These are phyloP conservation scores for Rotaria socialis DNA, from an alignment of 2,888 invertebrate genomes.

Conservation along the genomic window DNA sequence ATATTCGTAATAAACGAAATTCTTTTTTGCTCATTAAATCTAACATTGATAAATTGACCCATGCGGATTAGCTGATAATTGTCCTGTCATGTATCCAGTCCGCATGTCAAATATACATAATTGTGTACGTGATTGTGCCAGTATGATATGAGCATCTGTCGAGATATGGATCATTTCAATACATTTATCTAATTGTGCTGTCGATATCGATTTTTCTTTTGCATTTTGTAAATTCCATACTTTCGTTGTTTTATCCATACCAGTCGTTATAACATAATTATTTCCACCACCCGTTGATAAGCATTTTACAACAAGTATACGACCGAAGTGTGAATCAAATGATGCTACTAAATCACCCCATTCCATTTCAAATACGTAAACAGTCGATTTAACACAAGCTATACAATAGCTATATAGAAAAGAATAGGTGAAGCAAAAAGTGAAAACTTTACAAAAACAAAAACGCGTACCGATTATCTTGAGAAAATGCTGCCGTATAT, in stretches of 20 bases:
- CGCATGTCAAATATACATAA: conserved; percentile 89
- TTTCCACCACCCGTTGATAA: conserved; percentile 75
- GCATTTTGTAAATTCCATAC: conserved; percentile 99
- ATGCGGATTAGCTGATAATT: conserved; percentile 66
- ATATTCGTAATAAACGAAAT: too few relatives aligned
- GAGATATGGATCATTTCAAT: conserved; percentile 74
- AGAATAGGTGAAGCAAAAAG: too few relatives aligned
- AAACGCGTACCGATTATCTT: conserved; percentile 69
- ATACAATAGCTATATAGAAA: conserved; percentile 60
- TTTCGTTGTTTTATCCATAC: conserved; percentile 93
- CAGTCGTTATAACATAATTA: conserved; percentile 77
- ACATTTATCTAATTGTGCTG: conserved; percentile 86
- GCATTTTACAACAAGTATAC: conserved; percentile 87
- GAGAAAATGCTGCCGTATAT: conserved; percentile 85
- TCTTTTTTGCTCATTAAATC: not conserved
- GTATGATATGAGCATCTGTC: conserved; percentile 73
- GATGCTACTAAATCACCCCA: conserved; percentile 77
- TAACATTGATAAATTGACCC: conserved; percentile 41
- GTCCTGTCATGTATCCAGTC: conserved; percentile 76
- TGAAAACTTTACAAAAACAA: too few relatives aligned
- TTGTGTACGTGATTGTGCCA: conserved; percentile 85
- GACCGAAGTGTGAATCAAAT: conserved; percentile 89
- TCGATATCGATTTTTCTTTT: conserved; percentile 90
- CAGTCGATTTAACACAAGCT: conserved; percentile 84
- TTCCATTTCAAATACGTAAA: conserved; percentile 86